These are phyloP conservation scores for Agrochola litura DNA, from an alignment of 2,888 invertebrate species.

Conservation along the genomic window DNA sequence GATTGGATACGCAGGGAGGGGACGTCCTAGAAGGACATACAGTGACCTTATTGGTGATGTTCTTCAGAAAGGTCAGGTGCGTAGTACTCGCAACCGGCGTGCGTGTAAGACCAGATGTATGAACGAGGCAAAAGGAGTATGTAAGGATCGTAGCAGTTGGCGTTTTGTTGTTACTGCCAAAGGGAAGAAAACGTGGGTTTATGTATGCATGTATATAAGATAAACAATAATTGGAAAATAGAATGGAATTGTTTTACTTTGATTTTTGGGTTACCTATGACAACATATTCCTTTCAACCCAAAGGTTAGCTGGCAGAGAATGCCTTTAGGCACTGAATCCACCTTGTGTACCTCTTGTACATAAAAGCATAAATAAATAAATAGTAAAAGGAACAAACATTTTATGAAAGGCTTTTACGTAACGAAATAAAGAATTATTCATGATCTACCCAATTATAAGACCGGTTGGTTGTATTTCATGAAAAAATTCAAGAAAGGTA, in stretches of 20 bases:
- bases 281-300: background rate
- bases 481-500: background rate
- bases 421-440: constrained; percentile 19
- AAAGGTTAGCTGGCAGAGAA: background rate
- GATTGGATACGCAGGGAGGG: too few relatives aligned
- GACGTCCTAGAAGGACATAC: background rate
- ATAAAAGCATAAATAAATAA: background rate
- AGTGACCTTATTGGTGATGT: background rate
- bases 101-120: too few relatives aligned
- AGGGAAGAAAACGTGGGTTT: too few relatives aligned
- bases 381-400: background rate
- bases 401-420: background rate
- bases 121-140: too few relatives aligned
- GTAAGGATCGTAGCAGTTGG: too few relatives aligned
- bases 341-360: background rate
- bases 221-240: background rate
- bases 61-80: background rate
- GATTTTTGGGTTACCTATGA: background rate
- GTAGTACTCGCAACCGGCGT: background rate
- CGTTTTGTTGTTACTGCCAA: too few relatives aligned
- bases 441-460: constrained; percentile 2
- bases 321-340: background rate
- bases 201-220: too few relatives aligned
- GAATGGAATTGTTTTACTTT: background rate
- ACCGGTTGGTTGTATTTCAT: background rate